Base-by-base conservation (phyloP, 1,140 invertebrate genomes). In the Drosophila virilis region DNA sequence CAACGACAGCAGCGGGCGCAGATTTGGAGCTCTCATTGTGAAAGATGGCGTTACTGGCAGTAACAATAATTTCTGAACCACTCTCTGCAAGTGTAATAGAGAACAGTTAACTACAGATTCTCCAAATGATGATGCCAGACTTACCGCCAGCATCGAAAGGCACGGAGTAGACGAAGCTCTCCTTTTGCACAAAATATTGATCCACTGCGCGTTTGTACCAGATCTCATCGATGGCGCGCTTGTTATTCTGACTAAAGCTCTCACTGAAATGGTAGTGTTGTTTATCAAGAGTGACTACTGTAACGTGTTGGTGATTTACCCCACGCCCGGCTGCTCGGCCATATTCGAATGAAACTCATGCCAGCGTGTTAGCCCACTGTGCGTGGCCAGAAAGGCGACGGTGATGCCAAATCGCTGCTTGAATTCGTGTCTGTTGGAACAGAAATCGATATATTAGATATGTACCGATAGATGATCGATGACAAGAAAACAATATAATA, bases 171-270 rank as follows among this genome's bases (percentile, higher is more conserved):
- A 98, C 97, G 90, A 97, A 98, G 76, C 96, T 97, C 2, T 96
- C 94, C 0, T 95, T 94, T 55, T 97, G 95, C 32, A 96, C 93
- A 82, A 95, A 96, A 92, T 97, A 95, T 74, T 98, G 97, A 77
- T 98, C 97, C 0, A 99, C 97, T 1, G 98, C 98, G 51, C 98
- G 94, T 74, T 96, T 95, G 91, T 99, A 99, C 97, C 97, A 99
- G 7, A 97, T 94, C 92, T 98, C 97, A 90, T 99, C 97, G 45
- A 97, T 98, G 1, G 98, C 96, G 55, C 94, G 93, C 6, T 95
- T 96, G 92, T 97, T 95, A 46, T 94, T 92, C 67, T 94, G 93
- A 37, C 94, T 94, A 64, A 94, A 94, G 70, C 93, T 93, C 13
- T 92, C 91, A 48, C 94, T 94, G 65, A 10, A 64, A 71, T 35